These are phyloP conservation scores for Vulpes ferrilata DNA, from an alignment of 2,113 vertebrate species.

Conservation along the genomic window DNA sequence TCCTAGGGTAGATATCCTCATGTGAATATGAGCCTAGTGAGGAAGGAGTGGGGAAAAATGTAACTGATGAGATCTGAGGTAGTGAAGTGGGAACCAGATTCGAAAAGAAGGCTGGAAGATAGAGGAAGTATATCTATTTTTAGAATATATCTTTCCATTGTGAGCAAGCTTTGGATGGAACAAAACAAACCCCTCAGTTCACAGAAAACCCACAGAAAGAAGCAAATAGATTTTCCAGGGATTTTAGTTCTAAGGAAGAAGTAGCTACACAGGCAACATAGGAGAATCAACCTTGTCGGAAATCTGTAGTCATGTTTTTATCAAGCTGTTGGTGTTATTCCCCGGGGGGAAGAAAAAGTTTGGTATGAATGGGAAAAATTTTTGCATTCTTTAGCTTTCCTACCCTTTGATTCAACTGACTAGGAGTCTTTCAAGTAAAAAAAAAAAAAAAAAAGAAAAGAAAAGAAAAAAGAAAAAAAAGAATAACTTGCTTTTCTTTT, in stretches of 20 bases:
- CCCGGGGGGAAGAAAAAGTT: neutral
- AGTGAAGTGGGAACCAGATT: slow-evolving; percentile 67
- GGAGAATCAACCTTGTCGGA: slow-evolving; percentile 23
- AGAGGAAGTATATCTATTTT: slow-evolving; percentile 7
- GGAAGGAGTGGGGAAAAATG: neutral
- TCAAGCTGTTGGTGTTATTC: slow-evolving; percentile 24
- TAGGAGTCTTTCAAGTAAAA: slow-evolving; percentile 13
- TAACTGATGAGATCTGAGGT: slow-evolving; percentile 70
- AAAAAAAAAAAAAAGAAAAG: neutral
- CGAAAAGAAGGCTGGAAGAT: slow-evolving; percentile 3
- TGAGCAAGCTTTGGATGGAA: slow-evolving; percentile 48
- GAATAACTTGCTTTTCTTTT: neutral
- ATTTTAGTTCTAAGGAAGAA: slow-evolving; percentile 33
- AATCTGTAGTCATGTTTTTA: slow-evolving; percentile 26
- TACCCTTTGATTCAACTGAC: neutral
- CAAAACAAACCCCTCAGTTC: slow-evolving; percentile 35
- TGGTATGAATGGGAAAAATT: slow-evolving; percentile 24
- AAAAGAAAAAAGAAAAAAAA: neutral
- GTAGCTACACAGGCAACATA: neutral
- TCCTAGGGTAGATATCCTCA: neutral
- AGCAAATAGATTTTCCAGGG: slow-evolving; percentile 28
- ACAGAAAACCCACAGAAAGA: slow-evolving; percentile 43
- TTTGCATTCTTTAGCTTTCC: slow-evolving; percentile 19
- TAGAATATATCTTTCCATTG: slow-evolving; percentile 33
- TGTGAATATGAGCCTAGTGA: neutral